A percentile compares a stretch with the other conserved stretches of the same genome.
Evolutionary conservation across 64 coral and sea anemone species (phyloP).

Genomic region (Actinia equina): DNA sequence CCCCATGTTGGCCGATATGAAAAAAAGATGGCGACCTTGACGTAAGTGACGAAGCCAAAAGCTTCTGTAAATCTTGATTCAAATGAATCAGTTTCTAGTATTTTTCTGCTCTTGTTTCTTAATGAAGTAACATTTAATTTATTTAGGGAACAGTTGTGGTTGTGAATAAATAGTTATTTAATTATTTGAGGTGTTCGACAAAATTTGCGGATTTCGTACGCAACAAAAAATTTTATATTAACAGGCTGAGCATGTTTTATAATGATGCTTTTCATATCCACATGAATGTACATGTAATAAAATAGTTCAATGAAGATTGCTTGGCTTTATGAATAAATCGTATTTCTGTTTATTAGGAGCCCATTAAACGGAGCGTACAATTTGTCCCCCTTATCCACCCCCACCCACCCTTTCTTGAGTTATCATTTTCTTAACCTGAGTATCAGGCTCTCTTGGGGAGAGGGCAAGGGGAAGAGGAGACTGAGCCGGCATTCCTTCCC

Average conservation of each 20-base stretch:
- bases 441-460: too few relatives aligned
- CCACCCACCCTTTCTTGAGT: too few relatives aligned
- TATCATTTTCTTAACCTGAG: too few relatives aligned
- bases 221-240: neutral
- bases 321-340: neutral
- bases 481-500: too few relatives aligned
- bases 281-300: neutral
- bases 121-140: neutral
- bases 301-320: neutral
- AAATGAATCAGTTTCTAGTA: neutral
- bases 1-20: neutral
- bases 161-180: neutral
- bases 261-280: neutral
- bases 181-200: neutral
- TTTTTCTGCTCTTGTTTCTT: neutral
- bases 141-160: neutral
- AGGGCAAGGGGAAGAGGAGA: too few relatives aligned
- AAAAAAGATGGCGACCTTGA: neutral
- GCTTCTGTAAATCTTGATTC: neutral
- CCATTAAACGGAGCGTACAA: too few relatives aligned
- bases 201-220: neutral
- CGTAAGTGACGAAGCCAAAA: neutral
- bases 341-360: too few relatives aligned
- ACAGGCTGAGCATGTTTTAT: neutral
- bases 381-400: too few relatives aligned